These are phyloP conservation scores for Strigamia maritima DNA, from an alignment of 2,888 invertebrate species.

Conservation along the genomic window DNA sequence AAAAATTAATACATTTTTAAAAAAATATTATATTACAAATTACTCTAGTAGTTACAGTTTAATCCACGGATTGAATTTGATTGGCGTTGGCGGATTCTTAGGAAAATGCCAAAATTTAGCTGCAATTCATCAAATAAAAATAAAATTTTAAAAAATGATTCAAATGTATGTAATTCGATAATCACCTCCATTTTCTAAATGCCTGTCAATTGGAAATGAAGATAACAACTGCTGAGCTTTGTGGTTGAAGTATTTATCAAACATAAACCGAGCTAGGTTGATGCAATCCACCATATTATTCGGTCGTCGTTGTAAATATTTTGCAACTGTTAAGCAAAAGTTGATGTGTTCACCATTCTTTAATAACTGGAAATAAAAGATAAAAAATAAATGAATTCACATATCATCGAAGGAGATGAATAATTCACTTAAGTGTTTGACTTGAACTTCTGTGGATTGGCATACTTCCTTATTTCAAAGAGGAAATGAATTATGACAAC, in stretches of 20 bases:
- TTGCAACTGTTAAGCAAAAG: background rate
- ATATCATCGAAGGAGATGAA: background rate
- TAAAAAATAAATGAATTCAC: background rate
- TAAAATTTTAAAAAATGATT: background rate
- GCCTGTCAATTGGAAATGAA: conserved; percentile 52
- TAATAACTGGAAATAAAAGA: background rate
- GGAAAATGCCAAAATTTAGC: conserved; percentile 46
- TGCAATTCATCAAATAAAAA: conserved; percentile 9
- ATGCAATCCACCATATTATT: conserved; percentile 47
- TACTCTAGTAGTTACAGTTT: conserved; percentile 43
- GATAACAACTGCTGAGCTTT: conserved; percentile 51
- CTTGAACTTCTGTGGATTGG: too few relatives aligned
- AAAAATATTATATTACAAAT: background rate
- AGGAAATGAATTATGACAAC: background rate
- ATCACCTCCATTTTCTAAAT: conserved; percentile 38
- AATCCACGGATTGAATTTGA: conserved; percentile 49
- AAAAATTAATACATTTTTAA: conserved; percentile 17
- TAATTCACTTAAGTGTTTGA: too few relatives aligned
- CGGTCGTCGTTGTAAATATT: conserved; percentile 28
- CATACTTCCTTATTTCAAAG: background rate
- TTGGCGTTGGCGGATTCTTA: conserved; percentile 51
- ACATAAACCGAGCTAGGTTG: conserved; percentile 50
- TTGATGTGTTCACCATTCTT: conserved; percentile 24
- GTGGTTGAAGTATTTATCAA: conserved; percentile 54
- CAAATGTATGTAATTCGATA: conserved; percentile 47